Evolutionary conservation across 1,140 invertebrate genomes (phyloP).

Genomic region (Eueides isabella): DNA sequence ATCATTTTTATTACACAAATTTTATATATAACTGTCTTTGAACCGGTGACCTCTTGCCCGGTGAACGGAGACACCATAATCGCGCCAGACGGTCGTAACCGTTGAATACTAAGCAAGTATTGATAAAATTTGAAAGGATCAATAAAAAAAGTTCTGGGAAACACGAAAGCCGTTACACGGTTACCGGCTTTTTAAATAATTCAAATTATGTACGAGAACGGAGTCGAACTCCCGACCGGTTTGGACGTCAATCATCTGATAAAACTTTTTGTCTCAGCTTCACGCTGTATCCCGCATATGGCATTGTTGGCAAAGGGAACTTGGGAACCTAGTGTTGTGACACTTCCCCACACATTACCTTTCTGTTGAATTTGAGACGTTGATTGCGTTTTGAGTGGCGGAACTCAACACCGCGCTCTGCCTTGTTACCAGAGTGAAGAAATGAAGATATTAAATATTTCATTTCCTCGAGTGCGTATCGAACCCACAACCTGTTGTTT

Average conservation of each 20-base stretch:
- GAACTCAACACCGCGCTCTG: too few relatives aligned
- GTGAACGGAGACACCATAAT: not conserved
- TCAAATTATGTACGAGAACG: constrained; percentile 10
- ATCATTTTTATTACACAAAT: not conserved
- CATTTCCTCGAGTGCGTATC: too few relatives aligned
- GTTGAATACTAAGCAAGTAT: constrained; percentile 7
- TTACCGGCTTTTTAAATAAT: constrained; percentile 13
- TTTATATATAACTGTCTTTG: not conserved
- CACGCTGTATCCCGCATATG: too few relatives aligned
- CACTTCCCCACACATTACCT: too few relatives aligned
- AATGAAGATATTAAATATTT: too few relatives aligned
- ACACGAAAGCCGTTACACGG: not conserved
- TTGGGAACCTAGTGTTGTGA: too few relatives aligned
- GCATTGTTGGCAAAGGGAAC: too few relatives aligned
- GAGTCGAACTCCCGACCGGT: constrained; percentile 2
- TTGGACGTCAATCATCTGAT: constrained; percentile 7
- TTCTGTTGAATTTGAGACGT: too few relatives aligned
- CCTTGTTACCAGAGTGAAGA: too few relatives aligned
- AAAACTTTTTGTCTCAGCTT: not conserved
- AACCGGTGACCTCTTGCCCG: not conserved
- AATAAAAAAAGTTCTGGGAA: constrained; percentile 7
- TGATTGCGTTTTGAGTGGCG: too few relatives aligned
- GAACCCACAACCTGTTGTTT: too few relatives aligned
- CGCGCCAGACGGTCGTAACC: too few relatives aligned
- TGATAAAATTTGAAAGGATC: constrained; percentile 4